phyloP scores from a whole-genome alignment of 2,888 invertebrate genomes.

The Ochropleura leucogaster region DNA sequence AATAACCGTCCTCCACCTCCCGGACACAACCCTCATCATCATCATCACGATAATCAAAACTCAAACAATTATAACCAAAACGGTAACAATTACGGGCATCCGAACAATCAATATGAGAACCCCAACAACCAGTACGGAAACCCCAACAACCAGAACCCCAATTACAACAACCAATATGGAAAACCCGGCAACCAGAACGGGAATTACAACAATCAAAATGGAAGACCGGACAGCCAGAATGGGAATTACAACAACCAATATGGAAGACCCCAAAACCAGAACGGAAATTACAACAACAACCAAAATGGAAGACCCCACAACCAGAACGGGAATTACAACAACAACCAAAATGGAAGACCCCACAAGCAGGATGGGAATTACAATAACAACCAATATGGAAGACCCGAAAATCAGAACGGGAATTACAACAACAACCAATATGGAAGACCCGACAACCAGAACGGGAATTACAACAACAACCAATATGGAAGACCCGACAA shows the following conservation, averaged over 20 bases:
- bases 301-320: constrained; percentile 21
- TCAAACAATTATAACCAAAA: constrained; percentile 41
- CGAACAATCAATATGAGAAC: constrained; percentile 43
- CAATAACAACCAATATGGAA: constrained; percentile 29
- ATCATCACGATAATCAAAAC: constrained; percentile 40
- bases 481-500: constrained; percentile 22
- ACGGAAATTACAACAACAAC: constrained; percentile 8
- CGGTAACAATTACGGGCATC: constrained; percentile 30
- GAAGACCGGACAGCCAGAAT: constrained; percentile 22
- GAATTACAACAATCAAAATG: constrained; percentile 19
- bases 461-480: neutral
- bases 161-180: constrained; percentile 40
- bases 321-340: constrained; percentile 13
- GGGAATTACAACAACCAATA: constrained; percentile 8
- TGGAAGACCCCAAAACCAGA: constrained; percentile 16
- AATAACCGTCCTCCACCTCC: constrained; percentile 36
- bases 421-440: constrained; percentile 34
- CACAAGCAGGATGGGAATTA: neutral
- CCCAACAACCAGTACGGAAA: constrained; percentile 55
- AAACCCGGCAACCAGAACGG: constrained; percentile 13
- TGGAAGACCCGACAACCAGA: constrained; percentile 25
- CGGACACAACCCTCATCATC: constrained; percentile 42
- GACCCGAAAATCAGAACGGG: constrained; percentile 10
- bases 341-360: constrained; percentile 28
- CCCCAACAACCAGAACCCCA: constrained; percentile 43